Base-by-base conservation (phyloP, 2,888 invertebrate genomes). In the Metallyticus violacea region DNA sequence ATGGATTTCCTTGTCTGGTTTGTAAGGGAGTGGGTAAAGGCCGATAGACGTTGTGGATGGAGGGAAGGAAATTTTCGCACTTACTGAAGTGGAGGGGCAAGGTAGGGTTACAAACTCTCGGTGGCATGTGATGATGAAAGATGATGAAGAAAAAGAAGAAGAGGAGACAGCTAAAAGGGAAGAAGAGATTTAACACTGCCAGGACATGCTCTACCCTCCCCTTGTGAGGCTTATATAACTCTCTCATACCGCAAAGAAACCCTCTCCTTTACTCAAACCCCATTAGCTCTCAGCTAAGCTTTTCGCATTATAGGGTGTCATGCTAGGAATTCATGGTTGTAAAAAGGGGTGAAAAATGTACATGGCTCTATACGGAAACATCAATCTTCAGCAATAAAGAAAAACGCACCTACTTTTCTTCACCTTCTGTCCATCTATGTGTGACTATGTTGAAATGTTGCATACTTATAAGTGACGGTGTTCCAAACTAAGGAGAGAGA, bases 151-250 rank as follows among this genome's bases (percentile, higher is more conserved):
- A 84, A 62, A 62, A 62, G 40, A 62, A 62, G 40, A 62, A 22
- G 29, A 29, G 29, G 40, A 62, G 40, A 22, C 40, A 22, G 84
- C 40, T 76, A 82, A 81, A 40, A 77, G 82, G 77, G 25, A 83
- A 83, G 82, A 86, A 83, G 85, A 87, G 86, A 87, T 87, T 87
- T 87, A 87, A 87, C 86, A 87, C 86, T 87, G 86, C 81, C 86
- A 62, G 22, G 40, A 62, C 40, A 2, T 22, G 3, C n/a, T n/a
- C n/a, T n/a, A n/a, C n/a, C 29, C 40, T 22, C 7, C 7, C 40
- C 40, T 62, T 62, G 40, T 40, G 40, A 40, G 9, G 40, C 40
- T 40, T 40, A 40, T 30, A 30, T 30, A 30, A 30, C 30, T 30
- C 30, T 30, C 30, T 5, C 30, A 2, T 2, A 9, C 40, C 28